Evolutionary conservation across 2,797 vertebrate genomes (phyloP).

Genomic region (Microctenopoma stevenorrisi): DNA sequence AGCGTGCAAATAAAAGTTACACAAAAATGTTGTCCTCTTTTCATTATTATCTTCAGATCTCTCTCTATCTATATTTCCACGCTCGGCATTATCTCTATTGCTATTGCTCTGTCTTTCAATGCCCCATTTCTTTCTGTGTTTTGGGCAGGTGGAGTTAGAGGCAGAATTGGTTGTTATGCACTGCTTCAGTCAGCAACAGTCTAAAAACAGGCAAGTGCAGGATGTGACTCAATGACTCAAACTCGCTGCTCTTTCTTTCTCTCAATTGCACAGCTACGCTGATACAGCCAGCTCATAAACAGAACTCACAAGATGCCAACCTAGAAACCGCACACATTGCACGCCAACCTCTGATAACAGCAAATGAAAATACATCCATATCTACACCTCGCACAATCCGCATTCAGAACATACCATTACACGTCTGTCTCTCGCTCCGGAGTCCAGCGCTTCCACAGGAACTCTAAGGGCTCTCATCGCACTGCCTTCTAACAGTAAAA

Average conservation of each 20-base stretch:
- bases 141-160: slow-evolving; percentile 25
- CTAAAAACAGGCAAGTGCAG: slow-evolving; percentile 82
- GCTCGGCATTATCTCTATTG: slow-evolving; percentile 12
- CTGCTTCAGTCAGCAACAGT: slow-evolving; percentile 83
- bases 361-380: slow-evolving; percentile 66
- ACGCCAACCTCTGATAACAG: slow-evolving; percentile 73
- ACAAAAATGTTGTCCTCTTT: not conserved
- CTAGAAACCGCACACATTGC: slow-evolving; percentile 59
- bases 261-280: not conserved
- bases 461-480: slow-evolving; percentile 77
- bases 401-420: slow-evolving; percentile 70
- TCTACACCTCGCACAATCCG: slow-evolving; percentile 63
- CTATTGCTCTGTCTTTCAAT: not conserved
- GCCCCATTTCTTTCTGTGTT: slow-evolving; percentile 30
- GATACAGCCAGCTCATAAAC: slow-evolving; percentile 63
- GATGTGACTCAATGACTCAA: slow-evolving; percentile 80
- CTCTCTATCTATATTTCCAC: not conserved
- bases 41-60: slow-evolving; percentile 9
- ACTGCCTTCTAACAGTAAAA: slow-evolving; percentile 87
- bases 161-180: slow-evolving; percentile 38
- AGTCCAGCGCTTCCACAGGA: slow-evolving; percentile 82
- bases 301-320: slow-evolving; percentile 70
- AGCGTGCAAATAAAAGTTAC: not conserved
- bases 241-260: slow-evolving; percentile 56
- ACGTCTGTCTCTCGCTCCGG: slow-evolving; percentile 60